Evolutionary conservation across 2,888 invertebrate species (phyloP).

Genomic region (Cecidostiba fungosa): DNA sequence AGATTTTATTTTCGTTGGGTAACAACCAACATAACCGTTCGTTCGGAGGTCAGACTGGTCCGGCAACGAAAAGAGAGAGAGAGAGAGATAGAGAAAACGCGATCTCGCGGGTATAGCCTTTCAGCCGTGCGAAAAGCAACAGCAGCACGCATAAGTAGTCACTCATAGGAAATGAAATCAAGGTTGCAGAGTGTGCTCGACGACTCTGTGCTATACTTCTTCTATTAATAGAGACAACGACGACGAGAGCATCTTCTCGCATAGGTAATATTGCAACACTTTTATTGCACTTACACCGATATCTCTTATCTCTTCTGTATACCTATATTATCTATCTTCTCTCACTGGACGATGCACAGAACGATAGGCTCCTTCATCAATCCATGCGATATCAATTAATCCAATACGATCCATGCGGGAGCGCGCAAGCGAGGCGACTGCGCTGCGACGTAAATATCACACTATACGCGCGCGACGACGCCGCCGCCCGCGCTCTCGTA

Average conservation of each 20-base stretch:
- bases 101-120: conserved; percentile 11
- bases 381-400: no score
- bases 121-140: conserved; percentile 26
- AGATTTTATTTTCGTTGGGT: background rate
- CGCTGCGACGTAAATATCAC: background rate
- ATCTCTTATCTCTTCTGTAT: background rate
- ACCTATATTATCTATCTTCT: background rate
- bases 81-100: background rate
- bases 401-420: background rate
- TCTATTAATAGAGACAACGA: conserved; percentile 28
- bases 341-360: background rate
- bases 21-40: background rate
- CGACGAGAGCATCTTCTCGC: background rate
- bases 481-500: background rate
- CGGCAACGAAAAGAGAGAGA: background rate
- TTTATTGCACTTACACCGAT: background rate
- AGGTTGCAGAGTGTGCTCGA: background rate
- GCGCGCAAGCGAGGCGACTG: background rate
- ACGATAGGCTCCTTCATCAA: background rate
- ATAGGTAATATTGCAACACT: background rate
- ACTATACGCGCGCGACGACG: background rate
- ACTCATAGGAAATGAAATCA: background rate
- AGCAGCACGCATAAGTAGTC: background rate
- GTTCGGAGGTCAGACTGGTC: background rate
- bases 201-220: background rate